A percentile compares a stretch with the other conserved stretches of the same genome.
Conservation (phyloP, 1,140 invertebrate genomes). For the Atta colombica region DNA sequence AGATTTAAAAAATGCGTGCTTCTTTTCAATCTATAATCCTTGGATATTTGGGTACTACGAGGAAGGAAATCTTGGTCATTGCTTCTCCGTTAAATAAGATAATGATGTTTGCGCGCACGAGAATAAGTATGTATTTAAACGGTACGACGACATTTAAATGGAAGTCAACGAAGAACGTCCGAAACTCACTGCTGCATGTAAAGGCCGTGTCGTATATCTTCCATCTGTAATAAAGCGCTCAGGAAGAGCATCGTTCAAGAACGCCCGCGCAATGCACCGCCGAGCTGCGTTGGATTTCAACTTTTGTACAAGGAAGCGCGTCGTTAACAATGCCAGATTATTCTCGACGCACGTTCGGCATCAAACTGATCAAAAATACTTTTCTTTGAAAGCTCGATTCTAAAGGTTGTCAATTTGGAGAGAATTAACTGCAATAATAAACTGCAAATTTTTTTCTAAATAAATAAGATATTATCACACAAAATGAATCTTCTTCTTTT, state of each 20-base stretch:
- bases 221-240: slow-evolving; percentile 47
- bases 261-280: slow-evolving; percentile 66
- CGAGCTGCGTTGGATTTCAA: background rate
- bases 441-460: background rate
- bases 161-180: slow-evolving; percentile 62
- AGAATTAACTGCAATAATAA: background rate
- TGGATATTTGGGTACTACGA: background rate
- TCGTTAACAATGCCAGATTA: slow-evolving; percentile 9
- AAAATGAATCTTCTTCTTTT: background rate
- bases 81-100: slow-evolving; percentile 9
- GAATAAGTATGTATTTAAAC: slow-evolving; percentile 43
- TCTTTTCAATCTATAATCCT: background rate
- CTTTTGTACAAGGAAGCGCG: slow-evolving; percentile 25
- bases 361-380: background rate
- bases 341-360: background rate
- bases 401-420: background rate
- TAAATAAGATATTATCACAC: background rate
- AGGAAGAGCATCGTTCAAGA: slow-evolving; percentile 72
- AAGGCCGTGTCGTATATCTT: slow-evolving; percentile 50
- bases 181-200: slow-evolving; percentile 37
- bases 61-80: slow-evolving; percentile 13
- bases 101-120: slow-evolving; percentile 54
- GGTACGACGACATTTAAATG: slow-evolving; percentile 60
- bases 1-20: background rate
- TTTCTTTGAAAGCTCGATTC: background rate